A percentile compares a stretch with the other conserved stretches of the same genome.
Conservation (phyloP, 2,113 vertebrate species). For the Candoia aspera region DNA sequence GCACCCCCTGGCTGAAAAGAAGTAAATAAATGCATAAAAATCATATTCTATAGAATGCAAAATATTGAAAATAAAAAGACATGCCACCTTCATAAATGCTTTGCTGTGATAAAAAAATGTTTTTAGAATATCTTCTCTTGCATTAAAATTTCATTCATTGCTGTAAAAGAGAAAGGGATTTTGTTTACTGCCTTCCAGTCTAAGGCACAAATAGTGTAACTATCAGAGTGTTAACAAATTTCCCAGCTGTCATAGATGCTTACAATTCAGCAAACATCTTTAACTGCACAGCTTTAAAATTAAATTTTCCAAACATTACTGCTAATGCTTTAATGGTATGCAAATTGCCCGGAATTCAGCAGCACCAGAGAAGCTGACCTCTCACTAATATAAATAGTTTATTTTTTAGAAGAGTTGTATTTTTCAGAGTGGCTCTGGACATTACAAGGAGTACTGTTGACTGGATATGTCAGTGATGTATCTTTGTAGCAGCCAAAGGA, state of each 20-base stretch:
- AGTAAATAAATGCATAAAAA: constrained; percentile 60
- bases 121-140: constrained; percentile 46
- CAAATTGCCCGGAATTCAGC: constrained; percentile 68
- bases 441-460: constrained; percentile 25
- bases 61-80: constrained; percentile 65
- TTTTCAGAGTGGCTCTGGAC: constrained; percentile 56
- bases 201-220: constrained; percentile 56
- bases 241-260: constrained; percentile 65
- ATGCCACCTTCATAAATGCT: constrained; percentile 42
- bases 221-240: constrained; percentile 65
- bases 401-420: constrained; percentile 63
- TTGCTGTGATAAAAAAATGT: constrained; percentile 29
- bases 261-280: constrained; percentile 72
- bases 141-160: constrained; percentile 54
- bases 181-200: constrained; percentile 53
- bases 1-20: constrained; percentile 54
- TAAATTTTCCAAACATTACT: constrained; percentile 70
- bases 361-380: constrained; percentile 62
- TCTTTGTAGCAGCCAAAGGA: not conserved
- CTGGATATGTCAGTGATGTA: not conserved
- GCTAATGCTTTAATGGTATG: constrained; percentile 70
- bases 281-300: constrained; percentile 69
- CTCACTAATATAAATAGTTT: constrained; percentile 70
- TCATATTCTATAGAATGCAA: constrained; percentile 66
- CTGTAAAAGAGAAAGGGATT: constrained; percentile 42